Percentiles rank a stretch among this genome's conserved stretches.
Conservation (phyloP, 1,140 invertebrate species). For the Drosophila arawakana region DNA sequence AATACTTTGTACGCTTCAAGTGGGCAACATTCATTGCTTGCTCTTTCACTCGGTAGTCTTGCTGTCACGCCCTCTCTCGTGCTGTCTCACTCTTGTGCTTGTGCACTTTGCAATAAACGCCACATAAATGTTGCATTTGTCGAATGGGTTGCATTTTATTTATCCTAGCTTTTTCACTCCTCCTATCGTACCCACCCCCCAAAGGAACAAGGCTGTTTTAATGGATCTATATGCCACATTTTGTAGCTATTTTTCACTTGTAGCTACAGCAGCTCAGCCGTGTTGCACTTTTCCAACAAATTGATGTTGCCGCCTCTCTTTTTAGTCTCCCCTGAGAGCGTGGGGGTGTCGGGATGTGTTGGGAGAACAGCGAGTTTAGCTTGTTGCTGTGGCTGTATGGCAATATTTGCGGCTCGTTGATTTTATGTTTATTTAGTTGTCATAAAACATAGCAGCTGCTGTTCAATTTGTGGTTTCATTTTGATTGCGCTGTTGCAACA, state of each 20-base stretch:
- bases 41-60: background rate
- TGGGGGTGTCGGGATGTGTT: no score
- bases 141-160: constrained; percentile 48
- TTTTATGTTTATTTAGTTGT: constrained; percentile 43
- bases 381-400: constrained; percentile 20
- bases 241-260: constrained; percentile 48
- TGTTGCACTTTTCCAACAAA: constrained; percentile 43
- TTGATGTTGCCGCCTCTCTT: constrained; percentile 12
- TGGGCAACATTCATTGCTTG: background rate
- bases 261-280: constrained; percentile 18
- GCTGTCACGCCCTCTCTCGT: background rate
- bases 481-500: constrained; percentile 15
- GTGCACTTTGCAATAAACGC: constrained; percentile 46
- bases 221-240: constrained; percentile 46
- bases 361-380: background rate
- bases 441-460: constrained; percentile 24
- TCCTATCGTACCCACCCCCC: background rate
- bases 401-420: constrained; percentile 37
- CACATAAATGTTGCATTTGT: constrained; percentile 64
- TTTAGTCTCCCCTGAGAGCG: no score
- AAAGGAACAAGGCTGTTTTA: constrained; percentile 40
- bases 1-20: constrained; percentile 66
- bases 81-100: constrained; percentile 1
- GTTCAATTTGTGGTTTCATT: constrained; percentile 28
- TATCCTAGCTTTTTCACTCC: constrained; percentile 18